A percentile compares a stretch with the other conserved stretches of the same genome.
These are phyloP conservation scores for Onthophagus sagittarius DNA, from an alignment of 2,888 invertebrate genomes.

Conservation along the genomic window DNA sequence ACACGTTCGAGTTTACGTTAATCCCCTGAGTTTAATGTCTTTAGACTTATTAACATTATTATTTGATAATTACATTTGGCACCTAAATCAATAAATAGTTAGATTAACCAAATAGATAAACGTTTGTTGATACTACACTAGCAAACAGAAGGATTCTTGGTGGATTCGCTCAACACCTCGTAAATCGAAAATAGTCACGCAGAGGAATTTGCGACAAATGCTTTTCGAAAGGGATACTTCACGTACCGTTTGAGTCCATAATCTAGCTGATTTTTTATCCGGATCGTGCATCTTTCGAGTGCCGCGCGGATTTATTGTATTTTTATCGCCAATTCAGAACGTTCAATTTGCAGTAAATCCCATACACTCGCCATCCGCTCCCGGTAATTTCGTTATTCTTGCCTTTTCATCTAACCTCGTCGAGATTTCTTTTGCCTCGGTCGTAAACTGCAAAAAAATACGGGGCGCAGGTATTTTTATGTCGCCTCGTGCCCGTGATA, in stretches of 20 bases:
- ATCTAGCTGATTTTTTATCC: neutral
- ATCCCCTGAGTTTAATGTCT: neutral
- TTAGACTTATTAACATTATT: neutral
- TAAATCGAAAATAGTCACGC: neutral
- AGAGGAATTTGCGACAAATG: neutral
- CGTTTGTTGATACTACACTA: neutral
- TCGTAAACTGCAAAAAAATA: neutral
- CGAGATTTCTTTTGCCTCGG: neutral
- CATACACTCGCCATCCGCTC: slow-evolving; percentile 15
- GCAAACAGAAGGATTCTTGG: neutral
- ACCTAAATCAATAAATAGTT: too few species aligned
- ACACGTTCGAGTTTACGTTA: neutral
- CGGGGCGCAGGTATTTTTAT: neutral
- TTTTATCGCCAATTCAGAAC: slow-evolving; percentile 21
- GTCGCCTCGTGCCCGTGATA: neutral
- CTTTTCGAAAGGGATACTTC: neutral
- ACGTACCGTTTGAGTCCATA: neutral
- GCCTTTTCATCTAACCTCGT: neutral
- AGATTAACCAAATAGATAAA: neutral
- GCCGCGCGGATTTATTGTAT: slow-evolving; percentile 18
- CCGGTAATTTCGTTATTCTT: slow-evolving; percentile 12
- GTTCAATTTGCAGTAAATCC: slow-evolving; percentile 25
- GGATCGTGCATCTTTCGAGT: neutral
- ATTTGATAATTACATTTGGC: too few species aligned
- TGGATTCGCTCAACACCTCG: neutral